Base-by-base conservation (phyloP, 2,888 invertebrate species). In the Ectropis crepuscularia region DNA sequence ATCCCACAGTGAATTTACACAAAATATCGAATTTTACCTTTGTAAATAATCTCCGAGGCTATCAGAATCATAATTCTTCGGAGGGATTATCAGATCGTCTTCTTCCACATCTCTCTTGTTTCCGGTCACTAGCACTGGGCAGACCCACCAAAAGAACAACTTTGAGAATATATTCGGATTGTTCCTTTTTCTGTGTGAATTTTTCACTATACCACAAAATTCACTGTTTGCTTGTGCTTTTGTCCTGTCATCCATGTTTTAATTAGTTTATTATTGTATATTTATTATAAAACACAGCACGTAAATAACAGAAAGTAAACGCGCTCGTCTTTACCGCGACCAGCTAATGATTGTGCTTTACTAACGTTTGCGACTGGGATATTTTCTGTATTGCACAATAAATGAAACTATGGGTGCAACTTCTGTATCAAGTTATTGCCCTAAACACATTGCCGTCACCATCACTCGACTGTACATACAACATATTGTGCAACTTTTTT, bases 31-130 rank as follows among this genome's bases (percentile, higher is more conserved):
- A 1, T 2, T 28, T 28, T 28, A 28, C 16, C 80, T 89, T 79
- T 95, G 93, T 42, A 95, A 85, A 77, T 88, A 91, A 42, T 94
- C 90, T n/a, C 95, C 95, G 48, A 95, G 88, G 65, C 74, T 76
- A 48, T 93, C 89, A 0, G 95, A 95, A 65, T 92, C 87, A 75
- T 96, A 96, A 68, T 92, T 90, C 57, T 94, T 92, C 7, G 95
- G 87, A 0, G 95, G 93, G 48, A 82, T 67, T 39, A 95, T 95
- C 36, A 97, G 88, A 84, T 97, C 96, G 6, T 92, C 87, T 57
- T 95, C 92, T 73, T 94, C 94, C 9, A 97, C 87, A 65, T 95
- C 94, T 69, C 94, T 89, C 75, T 81, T 90, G 62, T 93, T 92
- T 6, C 95, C 95, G 72, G 92, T 94, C 60, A 90, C 83, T 7